Base-by-base conservation (phyloP, 2,888 invertebrate species). In the Protonemura montana region DNA sequence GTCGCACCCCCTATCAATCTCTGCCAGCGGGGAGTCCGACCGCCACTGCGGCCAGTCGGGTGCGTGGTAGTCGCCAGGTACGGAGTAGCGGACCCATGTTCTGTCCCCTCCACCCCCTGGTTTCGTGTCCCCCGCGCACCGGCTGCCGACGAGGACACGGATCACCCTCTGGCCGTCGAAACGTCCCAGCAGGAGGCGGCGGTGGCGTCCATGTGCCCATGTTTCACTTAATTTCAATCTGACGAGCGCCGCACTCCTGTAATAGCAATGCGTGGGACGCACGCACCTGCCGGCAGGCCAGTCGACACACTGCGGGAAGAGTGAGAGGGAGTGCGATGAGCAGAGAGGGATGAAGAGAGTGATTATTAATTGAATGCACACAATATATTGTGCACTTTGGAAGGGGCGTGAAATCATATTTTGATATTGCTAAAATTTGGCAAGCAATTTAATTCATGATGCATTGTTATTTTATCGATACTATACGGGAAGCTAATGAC, bases 201-300 rank as follows among this genome's bases (percentile, higher is more conserved):
- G 16, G 59, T 21, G 59, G 21, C 6, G 59, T 1, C 59, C 6
- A n/a, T n/a, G 59, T 13, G 59, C 59, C 35, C 21, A 21, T 59
- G 59, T 59, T 59, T 59, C 59, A 59, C 59, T 59, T 59, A 59
- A 59, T 59, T 59, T 59, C 59, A 59, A 59, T 59, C 59, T 59
- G 59, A 21, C 59, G 59, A 21, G 16, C 59, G 59, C 59, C 16
- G 21, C 21, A 21, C 59, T 21, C 7, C 59, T 59, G 59, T 59
- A 59, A 59, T 59, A 59, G 59, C 59, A 59, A 21, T 59, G 59
- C 59, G 59, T 59, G 59, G 59, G 59, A 59, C 1, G 59, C 13
- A 59, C 59, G 59, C 59, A 59, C 59, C 59, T 59, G 59, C 59
- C 59, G 21, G n/a, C n/a, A n/a, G n/a, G n/a, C 35, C 10, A 35